Conservation (phyloP, 2,113 vertebrate genomes). For the Ibidorhyncha struthersii region DNA sequence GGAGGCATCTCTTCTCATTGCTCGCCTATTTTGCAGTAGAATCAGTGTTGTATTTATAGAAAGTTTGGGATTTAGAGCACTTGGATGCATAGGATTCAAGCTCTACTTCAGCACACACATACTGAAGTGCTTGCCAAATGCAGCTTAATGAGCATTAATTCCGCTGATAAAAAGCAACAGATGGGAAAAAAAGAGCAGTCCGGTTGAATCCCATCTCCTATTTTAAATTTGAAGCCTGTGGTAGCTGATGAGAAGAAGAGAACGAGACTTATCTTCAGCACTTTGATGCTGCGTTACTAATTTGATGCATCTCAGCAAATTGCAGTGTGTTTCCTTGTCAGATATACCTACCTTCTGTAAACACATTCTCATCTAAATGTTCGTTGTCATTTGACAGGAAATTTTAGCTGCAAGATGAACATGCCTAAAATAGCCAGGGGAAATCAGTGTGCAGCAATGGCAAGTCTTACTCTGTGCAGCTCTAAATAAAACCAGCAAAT, state of each 20-base stretch:
- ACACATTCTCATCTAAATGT: not conserved
- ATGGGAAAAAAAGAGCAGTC: not conserved
- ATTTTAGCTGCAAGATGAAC: not conserved
- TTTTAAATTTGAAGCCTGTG: not conserved
- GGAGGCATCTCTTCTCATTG: not conserved
- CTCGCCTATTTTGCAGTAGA: not conserved
- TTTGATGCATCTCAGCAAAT: not conserved
- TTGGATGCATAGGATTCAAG: not conserved
- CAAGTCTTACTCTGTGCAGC: not conserved
- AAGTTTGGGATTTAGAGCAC: not conserved
- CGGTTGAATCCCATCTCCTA: not conserved
- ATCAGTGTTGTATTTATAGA: not conserved
- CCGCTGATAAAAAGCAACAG: constrained; percentile 10
- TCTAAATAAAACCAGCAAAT: constrained; percentile 1
- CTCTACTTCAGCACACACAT: not conserved
- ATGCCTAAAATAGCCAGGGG: not conserved
- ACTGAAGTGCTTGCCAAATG: not conserved
- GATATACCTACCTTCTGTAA: not conserved
- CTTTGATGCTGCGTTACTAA: not conserved
- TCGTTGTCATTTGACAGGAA: not conserved
- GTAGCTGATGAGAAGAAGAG: not conserved
- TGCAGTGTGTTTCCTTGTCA: not conserved
- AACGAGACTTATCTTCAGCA: not conserved
- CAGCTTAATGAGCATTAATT: not conserved
- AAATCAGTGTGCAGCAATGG: not conserved